These are phyloP conservation scores for Mionectes macconnelli DNA, from an alignment of 2,113 vertebrate genomes.

Conservation along the genomic window DNA sequence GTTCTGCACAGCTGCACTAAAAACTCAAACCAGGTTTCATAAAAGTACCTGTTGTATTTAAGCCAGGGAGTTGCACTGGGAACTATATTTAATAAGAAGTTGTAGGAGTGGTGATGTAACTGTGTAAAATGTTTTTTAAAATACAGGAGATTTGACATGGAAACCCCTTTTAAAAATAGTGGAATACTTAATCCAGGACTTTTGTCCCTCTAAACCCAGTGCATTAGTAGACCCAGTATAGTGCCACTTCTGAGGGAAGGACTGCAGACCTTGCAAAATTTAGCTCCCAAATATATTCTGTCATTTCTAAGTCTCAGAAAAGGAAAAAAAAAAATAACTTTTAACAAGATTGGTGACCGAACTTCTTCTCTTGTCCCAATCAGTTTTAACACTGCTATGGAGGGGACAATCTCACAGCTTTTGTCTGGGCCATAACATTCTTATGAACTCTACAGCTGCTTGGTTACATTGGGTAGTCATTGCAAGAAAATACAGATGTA, in stretches of 20 bases:
- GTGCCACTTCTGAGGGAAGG: not conserved
- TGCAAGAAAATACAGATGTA: not conserved
- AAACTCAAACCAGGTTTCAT: slow-evolving; percentile 61
- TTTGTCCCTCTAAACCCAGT: not conserved
- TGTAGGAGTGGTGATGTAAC: slow-evolving; percentile 59
- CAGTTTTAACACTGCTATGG: not conserved
- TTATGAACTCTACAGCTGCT: not conserved
- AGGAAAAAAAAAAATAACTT: not conserved
- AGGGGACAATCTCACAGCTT: not conserved
- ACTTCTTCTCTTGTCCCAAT: not conserved
- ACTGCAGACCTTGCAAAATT: not conserved
- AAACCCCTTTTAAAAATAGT: slow-evolving; percentile 8
- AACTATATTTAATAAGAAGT: slow-evolving; percentile 63
- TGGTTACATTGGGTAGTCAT: not conserved
- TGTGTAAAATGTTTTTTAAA: slow-evolving; percentile 51
- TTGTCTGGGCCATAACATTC: not conserved
- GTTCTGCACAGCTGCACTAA: slow-evolving; percentile 61
- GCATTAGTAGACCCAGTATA: not conserved
- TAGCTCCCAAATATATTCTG: rapidly evolving
- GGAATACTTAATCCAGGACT: not conserved
- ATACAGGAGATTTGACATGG: slow-evolving; percentile 32
- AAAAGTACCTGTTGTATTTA: slow-evolving; percentile 63
- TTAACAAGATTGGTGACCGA: not conserved
- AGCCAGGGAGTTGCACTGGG: slow-evolving; percentile 35
- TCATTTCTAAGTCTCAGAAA: not conserved